These are phyloP conservation scores for Vimba vimba DNA, from an alignment of 2,113 vertebrate species.

Conservation along the genomic window DNA sequence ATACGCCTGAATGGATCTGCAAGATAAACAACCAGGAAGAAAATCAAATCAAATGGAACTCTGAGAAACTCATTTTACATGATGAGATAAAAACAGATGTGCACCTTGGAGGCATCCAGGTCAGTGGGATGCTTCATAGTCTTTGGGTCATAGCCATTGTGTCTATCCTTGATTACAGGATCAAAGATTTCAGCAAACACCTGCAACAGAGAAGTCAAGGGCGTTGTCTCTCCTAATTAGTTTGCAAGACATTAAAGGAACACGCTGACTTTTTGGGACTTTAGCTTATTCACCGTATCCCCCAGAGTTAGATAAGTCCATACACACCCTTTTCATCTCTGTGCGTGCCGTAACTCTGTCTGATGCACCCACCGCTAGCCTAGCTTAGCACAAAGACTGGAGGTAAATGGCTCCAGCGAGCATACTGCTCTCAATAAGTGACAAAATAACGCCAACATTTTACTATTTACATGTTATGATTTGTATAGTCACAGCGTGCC, in stretches of 20 bases:
- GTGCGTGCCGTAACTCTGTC: too few relatives aligned
- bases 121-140: constrained; percentile 90
- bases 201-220: constrained; percentile 63
- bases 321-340: too few relatives aligned
- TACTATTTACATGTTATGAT: too few relatives aligned
- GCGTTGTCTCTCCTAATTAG: not conserved
- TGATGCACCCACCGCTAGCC: too few relatives aligned
- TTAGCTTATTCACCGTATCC: too few relatives aligned
- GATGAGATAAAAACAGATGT: not conserved
- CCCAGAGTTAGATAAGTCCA: too few relatives aligned
- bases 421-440: too few relatives aligned
- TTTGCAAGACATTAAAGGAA: not conserved
- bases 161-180: constrained; percentile 86
- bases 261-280: too few relatives aligned
- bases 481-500: too few relatives aligned
- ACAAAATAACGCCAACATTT: too few relatives aligned
- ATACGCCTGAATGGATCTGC: constrained; percentile 83
- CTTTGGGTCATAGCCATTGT: constrained; percentile 89
- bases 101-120: constrained; percentile 90
- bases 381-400: too few relatives aligned
- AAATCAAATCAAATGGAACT: not conserved
- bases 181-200: constrained; percentile 92
- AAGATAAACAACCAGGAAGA: not conserved
- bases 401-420: too few relatives aligned
- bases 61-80: not conserved